These are phyloP conservation scores for Stomorhina lunata DNA, from an alignment of 2,888 invertebrate species.

Conservation along the genomic window DNA sequence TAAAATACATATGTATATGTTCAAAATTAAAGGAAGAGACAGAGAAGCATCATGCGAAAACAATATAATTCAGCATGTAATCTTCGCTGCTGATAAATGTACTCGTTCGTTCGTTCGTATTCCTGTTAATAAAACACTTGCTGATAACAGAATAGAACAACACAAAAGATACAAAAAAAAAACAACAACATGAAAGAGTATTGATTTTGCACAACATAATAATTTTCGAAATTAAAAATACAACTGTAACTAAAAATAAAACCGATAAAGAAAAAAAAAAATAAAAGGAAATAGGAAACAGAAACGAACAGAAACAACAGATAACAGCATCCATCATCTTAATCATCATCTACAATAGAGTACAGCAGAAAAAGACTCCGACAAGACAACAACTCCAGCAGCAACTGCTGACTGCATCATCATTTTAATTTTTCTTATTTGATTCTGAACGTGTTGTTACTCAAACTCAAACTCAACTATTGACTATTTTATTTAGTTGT, in stretches of 20 bases:
- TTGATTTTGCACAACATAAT: constrained; percentile 46
- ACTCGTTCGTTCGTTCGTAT: too few species aligned
- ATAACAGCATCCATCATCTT: constrained; percentile 48
- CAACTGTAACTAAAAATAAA: constrained; percentile 35
- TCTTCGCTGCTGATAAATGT: background rate
- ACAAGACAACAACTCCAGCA: constrained; percentile 13
- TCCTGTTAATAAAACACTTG: background rate
- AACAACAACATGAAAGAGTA: constrained; percentile 1
- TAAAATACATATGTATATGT: background rate
- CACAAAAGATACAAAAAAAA: background rate
- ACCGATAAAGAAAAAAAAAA: constrained; percentile 48
- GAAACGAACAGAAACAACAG: constrained; percentile 52
- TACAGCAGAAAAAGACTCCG: constrained; percentile 41
- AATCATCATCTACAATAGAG: too few species aligned
- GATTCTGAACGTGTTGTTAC: constrained; percentile 33
- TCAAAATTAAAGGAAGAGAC: background rate
- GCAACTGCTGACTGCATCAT: constrained; percentile 3
- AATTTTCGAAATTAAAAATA: background rate
- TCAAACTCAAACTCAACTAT: constrained; percentile 43
- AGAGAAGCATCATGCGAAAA: background rate
- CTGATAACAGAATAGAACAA: constrained; percentile 14
- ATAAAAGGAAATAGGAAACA: constrained; percentile 42
- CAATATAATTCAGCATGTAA: background rate
- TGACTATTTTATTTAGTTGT: constrained; percentile 25
- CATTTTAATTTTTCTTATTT: background rate